Percentiles rank a stretch among this genome's conserved stretches.
These are phyloP conservation scores for Rhizomys pruinosus DNA, from an alignment of 2,113 vertebrate species.

Conservation along the genomic window DNA sequence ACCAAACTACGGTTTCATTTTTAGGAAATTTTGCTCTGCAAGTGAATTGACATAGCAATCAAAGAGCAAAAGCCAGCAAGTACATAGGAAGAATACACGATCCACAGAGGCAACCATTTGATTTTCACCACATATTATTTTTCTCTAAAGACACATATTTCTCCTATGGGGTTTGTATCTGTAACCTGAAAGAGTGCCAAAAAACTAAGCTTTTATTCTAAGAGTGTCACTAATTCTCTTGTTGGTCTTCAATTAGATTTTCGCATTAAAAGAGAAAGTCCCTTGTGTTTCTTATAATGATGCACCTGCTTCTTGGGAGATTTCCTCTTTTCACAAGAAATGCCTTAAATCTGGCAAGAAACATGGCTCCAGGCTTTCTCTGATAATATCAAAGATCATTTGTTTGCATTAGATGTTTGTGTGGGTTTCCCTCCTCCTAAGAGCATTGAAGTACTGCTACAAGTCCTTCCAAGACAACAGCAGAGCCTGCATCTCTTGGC, in stretches of 20 bases:
- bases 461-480: slow-evolving; percentile 59
- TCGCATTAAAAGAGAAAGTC: slow-evolving; percentile 79
- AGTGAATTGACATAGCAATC: not conserved
- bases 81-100: not conserved
- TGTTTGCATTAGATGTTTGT: slow-evolving; percentile 74
- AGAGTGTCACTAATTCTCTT: slow-evolving; percentile 60
- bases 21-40: slow-evolving; percentile 19
- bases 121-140: slow-evolving; percentile 43
- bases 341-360: slow-evolving; percentile 70
- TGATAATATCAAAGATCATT: slow-evolving; percentile 71
- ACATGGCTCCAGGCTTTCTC: slow-evolving; percentile 61
- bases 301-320: slow-evolving; percentile 81
- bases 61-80: slow-evolving; percentile 3
- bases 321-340: slow-evolving; percentile 71
- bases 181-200: slow-evolving; percentile 77
- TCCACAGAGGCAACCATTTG: slow-evolving; percentile 61
- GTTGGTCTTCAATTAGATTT: slow-evolving; percentile 67
- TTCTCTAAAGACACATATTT: slow-evolving; percentile 64
- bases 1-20: slow-evolving; percentile 39
- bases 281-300: slow-evolving; percentile 76
- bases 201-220: slow-evolving; percentile 66
- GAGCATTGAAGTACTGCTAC: slow-evolving; percentile 43
- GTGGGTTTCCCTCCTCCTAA: slow-evolving; percentile 59
- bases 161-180: slow-evolving; percentile 58
- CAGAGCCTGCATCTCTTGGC: slow-evolving; percentile 44